Percentiles rank a stretch among this genome's conserved stretches.
Evolutionary conservation across 2,113 vertebrate species (phyloP).

Genomic region (Dasyurus viverrinus): DNA sequence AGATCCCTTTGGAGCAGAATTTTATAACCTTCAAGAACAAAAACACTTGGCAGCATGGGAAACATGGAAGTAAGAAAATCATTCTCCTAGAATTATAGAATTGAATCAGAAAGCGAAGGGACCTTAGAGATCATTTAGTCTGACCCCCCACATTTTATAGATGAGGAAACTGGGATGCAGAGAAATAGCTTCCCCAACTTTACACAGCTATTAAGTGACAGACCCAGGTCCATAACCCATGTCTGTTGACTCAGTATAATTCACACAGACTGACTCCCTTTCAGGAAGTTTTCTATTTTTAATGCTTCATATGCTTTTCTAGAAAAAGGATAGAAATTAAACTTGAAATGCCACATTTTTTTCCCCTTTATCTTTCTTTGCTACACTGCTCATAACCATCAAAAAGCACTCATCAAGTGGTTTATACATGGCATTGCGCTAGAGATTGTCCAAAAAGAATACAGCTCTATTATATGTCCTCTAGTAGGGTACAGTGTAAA

Average conservation of each 20-base stretch:
- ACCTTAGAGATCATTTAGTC: not conserved
- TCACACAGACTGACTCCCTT: not conserved
- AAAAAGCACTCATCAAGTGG: not conserved
- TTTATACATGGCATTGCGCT: not conserved
- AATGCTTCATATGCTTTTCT: slow-evolving; percentile 33
- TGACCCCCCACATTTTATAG: not conserved
- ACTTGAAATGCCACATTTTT: not conserved
- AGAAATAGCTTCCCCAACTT: not conserved
- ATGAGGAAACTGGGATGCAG: not conserved
- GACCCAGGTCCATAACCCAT: not conserved
- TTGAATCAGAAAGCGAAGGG: not conserved
- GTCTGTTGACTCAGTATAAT: not conserved
- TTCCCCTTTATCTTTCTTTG: not conserved
- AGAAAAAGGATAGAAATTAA: slow-evolving; percentile 37
- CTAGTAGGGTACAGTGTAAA: not conserved
- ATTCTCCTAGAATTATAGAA: not conserved
- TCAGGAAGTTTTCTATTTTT: slow-evolving; percentile 20
- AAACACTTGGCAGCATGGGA: not conserved
- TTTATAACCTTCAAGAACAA: not conserved
- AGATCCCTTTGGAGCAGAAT: slow-evolving; percentile 25
- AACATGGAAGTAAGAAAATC: not conserved
- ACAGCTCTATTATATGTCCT: not conserved
- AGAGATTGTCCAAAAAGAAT: not conserved
- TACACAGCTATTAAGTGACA: not conserved
- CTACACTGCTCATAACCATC: not conserved